Evolutionary conservation across 1,140 invertebrate species (phyloP).

Genomic region (Kradibia gibbosae): DNA sequence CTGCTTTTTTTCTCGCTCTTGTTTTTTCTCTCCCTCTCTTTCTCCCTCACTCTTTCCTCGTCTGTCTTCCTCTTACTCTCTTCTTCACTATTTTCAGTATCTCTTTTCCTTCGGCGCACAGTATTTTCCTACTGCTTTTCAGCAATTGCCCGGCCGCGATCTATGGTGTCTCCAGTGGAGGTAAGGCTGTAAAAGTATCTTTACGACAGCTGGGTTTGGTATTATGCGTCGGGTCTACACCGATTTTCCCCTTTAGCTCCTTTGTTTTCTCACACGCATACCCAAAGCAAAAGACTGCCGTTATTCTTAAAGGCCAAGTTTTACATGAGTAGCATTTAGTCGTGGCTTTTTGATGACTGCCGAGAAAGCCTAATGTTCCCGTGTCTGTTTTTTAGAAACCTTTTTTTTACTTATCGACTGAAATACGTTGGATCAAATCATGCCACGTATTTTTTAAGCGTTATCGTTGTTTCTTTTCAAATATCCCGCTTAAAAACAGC

Average conservation of each 20-base stretch:
- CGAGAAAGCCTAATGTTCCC: neutral
- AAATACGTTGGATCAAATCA: too few relatives aligned
- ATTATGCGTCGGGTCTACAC: neutral
- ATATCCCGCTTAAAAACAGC: too few relatives aligned
- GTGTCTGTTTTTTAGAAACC: neutral
- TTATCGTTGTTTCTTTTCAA: too few relatives aligned
- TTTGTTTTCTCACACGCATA: neutral
- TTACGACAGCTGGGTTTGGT: neutral
- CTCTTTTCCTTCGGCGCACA: neutral
- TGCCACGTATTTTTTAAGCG: too few relatives aligned
- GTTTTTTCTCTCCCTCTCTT: neutral
- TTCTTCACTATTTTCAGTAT: too few relatives aligned
- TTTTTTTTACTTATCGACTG: neutral
- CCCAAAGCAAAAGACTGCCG: neutral
- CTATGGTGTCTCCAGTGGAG: neutral
- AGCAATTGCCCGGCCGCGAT: neutral
- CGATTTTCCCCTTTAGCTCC: neutral
- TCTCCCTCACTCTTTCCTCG: neutral
- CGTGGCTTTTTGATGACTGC: neutral
- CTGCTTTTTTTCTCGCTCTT: neutral
- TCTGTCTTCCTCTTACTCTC: neutral
- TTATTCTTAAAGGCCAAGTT: neutral
- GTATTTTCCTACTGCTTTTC: neutral
- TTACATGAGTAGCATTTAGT: neutral
- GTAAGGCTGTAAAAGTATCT: neutral